Conservation (phyloP, 2,797 vertebrate genomes). For the Cossypha dichroa region DNA sequence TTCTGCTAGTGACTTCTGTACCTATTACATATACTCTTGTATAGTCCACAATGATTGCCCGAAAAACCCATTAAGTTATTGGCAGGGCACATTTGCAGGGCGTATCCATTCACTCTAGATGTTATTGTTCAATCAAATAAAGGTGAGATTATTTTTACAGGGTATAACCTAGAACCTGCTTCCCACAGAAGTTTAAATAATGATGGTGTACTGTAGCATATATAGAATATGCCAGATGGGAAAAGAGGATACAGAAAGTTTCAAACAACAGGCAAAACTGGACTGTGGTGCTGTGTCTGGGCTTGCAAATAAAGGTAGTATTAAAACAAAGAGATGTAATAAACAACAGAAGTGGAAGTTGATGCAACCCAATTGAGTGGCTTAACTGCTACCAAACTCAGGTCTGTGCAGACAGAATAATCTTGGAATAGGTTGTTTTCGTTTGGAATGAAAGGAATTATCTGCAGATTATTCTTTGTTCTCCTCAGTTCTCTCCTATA, state of each 20-base stretch:
- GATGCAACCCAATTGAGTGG: background rate
- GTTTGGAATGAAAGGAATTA: background rate
- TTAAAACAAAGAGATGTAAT: background rate
- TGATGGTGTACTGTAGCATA: background rate
- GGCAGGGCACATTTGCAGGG: background rate
- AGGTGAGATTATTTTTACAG: background rate
- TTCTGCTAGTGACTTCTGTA: background rate
- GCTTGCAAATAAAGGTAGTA: background rate
- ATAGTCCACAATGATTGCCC: background rate
- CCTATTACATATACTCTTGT: background rate
- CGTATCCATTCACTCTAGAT: background rate
- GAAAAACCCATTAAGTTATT: background rate
- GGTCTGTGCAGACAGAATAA: background rate
- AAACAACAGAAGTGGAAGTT: background rate
- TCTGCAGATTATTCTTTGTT: background rate
- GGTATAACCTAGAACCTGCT: background rate
- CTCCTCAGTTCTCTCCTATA: background rate
- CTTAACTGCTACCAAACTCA: background rate
- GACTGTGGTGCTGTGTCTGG: background rate
- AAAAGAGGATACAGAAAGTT: background rate
- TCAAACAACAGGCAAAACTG: background rate
- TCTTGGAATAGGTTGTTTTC: background rate
- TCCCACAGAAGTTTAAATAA: background rate
- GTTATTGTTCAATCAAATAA: background rate
- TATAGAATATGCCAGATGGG: background rate